Evolutionary conservation across 2,113 vertebrate species (phyloP).

Genomic region (Ibidorhyncha struthersii): DNA sequence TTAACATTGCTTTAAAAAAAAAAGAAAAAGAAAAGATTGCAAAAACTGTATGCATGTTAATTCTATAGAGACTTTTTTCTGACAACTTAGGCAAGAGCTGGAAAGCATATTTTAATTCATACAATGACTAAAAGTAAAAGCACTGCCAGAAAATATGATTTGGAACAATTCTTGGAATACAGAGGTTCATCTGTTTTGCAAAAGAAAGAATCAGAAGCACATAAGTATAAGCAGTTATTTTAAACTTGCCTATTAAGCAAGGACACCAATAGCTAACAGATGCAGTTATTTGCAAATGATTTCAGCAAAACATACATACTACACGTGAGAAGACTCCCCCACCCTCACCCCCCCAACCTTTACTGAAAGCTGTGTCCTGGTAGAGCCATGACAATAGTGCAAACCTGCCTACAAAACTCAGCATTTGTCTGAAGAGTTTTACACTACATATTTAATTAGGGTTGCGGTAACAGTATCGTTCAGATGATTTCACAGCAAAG

Average conservation of each 20-base stretch:
- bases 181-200: constrained; percentile 79
- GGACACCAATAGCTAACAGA: constrained; percentile 71
- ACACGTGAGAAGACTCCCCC: not conserved
- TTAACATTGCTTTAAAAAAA: constrained; percentile 13
- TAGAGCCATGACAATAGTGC: not conserved
- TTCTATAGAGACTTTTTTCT: constrained; percentile 54
- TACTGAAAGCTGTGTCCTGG: not conserved
- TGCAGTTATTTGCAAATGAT: constrained; percentile 59
- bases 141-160: constrained; percentile 75
- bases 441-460: not conserved
- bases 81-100: constrained; percentile 65
- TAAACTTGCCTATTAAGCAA: constrained; percentile 65
- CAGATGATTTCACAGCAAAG: not conserved
- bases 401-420: not conserved
- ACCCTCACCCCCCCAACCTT: not conserved
- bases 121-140: constrained; percentile 68
- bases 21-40: constrained; percentile 5
- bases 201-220: constrained; percentile 70
- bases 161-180: constrained; percentile 77
- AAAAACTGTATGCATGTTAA: constrained; percentile 56
- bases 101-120: constrained; percentile 73
- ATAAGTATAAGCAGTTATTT: constrained; percentile 69
- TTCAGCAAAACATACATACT: constrained; percentile 48
- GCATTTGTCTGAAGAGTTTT: not conserved
- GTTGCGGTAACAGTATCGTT: not conserved